These are phyloP conservation scores for Gonatopus flavifemur DNA, from an alignment of 1,140 invertebrate genomes.

Conservation along the genomic window DNA sequence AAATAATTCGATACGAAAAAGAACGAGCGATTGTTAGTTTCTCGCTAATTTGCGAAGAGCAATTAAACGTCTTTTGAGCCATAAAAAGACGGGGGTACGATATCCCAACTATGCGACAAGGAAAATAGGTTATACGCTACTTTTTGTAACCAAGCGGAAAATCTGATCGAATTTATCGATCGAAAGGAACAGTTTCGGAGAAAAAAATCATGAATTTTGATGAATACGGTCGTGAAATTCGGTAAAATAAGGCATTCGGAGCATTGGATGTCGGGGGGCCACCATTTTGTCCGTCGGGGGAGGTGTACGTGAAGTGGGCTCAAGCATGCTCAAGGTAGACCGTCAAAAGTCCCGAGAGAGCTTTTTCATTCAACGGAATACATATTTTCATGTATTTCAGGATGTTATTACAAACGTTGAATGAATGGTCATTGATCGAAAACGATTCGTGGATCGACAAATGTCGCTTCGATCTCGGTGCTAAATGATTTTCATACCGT, in stretches of 20 bases:
- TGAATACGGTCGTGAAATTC: conserved; percentile 32
- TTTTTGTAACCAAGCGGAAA: conserved; percentile 15
- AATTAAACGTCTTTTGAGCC: conserved; percentile 44
- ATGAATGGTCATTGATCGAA: not conserved
- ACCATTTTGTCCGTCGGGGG: conserved; percentile 63
- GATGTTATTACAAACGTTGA: conserved; percentile 6
- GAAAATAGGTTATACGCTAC: conserved; percentile 46
- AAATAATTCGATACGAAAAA: not conserved
- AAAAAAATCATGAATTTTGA: conserved; percentile 7
- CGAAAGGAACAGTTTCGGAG: conserved; percentile 11
- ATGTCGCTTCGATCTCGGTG: conserved; percentile 25
- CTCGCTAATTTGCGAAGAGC: conserved; percentile 23
- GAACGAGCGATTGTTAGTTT: not conserved
- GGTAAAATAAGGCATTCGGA: conserved; percentile 41
- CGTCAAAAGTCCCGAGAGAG: conserved; percentile 49
- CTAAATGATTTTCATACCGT: conserved; percentile 42
- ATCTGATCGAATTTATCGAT: conserved; percentile 9
- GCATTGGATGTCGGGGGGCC: conserved; percentile 53
- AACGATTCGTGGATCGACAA: conserved; percentile 9
- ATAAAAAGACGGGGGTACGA: conserved; percentile 38
- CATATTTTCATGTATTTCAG: not conserved
- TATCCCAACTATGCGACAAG: conserved; percentile 18
- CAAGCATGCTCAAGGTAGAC: conserved; percentile 56
- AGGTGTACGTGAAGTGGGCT: conserved; percentile 59
- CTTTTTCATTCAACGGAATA: conserved; percentile 25